Base-by-base conservation (phyloP, 2,113 vertebrate genomes). In the Malurus alboscapulatus region DNA sequence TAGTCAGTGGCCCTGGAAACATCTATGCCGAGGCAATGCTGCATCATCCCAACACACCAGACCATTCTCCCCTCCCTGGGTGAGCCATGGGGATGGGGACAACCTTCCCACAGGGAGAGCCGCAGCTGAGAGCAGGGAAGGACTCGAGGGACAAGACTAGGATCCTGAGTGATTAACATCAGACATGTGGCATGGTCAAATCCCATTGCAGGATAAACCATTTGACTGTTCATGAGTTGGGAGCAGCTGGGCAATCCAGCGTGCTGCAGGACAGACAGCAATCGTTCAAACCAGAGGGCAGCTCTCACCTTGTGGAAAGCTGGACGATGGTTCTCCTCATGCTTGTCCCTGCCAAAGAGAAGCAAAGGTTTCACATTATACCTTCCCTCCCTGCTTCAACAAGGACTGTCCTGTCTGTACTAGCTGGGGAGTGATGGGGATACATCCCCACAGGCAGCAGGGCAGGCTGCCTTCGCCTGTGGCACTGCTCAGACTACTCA, bases 281-380 rank as follows among this genome's bases (percentile, higher is more conserved):
- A 14, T 42, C 1, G 3, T 42, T 14, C 32, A 40, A 15, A 32
- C 10, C 55, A 36, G 29, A 75, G 19, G 24, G 32, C 27, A 48
- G 25, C 8, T 29, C 97, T 96, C 95, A 99, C 99, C 98, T 99
- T 99, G 96, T 99, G 99, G 96, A 99, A 99, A 18, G 98, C 90
- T 1, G 99, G 99, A 53, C 98, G 98, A 96, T 99, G 99, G 96
- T 99, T 99, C 88, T 99, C 99, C 57, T 99, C 99, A 12, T 99
- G 99, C 77, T 99, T 99, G 88, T 99, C 99, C 82, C 99, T 99
- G 95, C 30, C 79, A 71, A 92, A 90, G 26, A 95, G 71, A 80
- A 51, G 16, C n/a, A 58, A 27, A 27, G 45, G 14, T 73, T 90
- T 38, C 15, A 47, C 4, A n/a, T 47, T 34, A 29, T 6, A 65